Percentiles rank a stretch among this genome's conserved stretches.
Evolutionary conservation across 2,797 vertebrate genomes (phyloP).

Genomic region (Pyrocephalus nanus): DNA sequence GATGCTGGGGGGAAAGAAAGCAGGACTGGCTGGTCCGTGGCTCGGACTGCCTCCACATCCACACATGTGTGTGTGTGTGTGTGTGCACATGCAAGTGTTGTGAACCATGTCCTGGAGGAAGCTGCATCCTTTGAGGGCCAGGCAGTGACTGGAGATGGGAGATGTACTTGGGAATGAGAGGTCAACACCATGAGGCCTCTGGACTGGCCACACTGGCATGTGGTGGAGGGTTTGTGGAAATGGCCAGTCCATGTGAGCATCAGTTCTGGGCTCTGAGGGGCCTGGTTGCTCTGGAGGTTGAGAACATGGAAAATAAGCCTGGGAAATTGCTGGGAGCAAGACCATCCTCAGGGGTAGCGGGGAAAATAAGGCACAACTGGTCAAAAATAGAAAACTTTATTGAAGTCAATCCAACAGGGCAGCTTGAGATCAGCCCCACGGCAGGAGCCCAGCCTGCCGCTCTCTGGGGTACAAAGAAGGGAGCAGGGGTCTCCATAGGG

Average conservation of each 20-base stretch:
- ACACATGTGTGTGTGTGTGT: too few species aligned
- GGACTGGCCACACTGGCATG: accelerated
- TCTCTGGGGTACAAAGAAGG: background rate
- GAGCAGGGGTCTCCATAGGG: background rate
- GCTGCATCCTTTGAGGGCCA: background rate
- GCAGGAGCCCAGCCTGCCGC: constrained; percentile 57
- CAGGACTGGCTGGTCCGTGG: accelerated
- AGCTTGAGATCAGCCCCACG: constrained; percentile 42
- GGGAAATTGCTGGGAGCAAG: background rate
- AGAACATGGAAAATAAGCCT: background rate
- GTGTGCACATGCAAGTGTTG: too few species aligned
- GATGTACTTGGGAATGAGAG: background rate
- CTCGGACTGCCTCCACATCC: background rate
- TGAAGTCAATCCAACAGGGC: constrained; percentile 64
- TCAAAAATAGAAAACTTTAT: constrained; percentile 83
- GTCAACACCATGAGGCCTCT: background rate
- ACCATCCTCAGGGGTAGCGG: constrained; percentile 27
- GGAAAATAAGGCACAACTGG: constrained; percentile 75
- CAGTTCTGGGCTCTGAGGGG: background rate
- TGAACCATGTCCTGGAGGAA: background rate
- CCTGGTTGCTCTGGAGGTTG: background rate
- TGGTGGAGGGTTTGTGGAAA: background rate
- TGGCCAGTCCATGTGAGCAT: accelerated
- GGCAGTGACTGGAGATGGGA: background rate
- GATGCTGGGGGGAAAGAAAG: background rate